Evolutionary conservation across 2,113 vertebrate species (phyloP).

Genomic region (Paraplagusia blochii): DNA sequence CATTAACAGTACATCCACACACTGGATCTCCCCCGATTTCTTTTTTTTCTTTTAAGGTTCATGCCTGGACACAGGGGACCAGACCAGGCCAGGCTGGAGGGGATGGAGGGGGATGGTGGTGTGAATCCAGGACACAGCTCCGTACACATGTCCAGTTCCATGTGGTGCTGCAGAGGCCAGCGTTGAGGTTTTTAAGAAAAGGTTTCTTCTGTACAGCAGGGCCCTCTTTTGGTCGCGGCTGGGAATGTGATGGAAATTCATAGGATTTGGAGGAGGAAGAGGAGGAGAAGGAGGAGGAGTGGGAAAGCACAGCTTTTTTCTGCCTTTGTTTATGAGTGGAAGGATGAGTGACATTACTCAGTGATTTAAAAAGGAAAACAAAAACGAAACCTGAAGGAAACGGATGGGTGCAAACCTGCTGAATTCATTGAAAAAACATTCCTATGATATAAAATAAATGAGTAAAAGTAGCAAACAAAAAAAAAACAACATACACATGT

Average conservation of each 20-base stretch:
- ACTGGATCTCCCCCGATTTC: constrained; percentile 36
- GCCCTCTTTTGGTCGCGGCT: constrained; percentile 67
- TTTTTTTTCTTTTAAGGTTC: constrained; percentile 45
- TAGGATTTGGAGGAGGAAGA: constrained; percentile 28
- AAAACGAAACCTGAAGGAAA: constrained; percentile 35
- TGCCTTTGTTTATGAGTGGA: constrained; percentile 39
- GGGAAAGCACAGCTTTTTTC: constrained; percentile 48
- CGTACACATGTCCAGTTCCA: constrained; percentile 63
- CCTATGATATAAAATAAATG: constrained; percentile 63
- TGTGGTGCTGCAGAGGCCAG: constrained; percentile 55
- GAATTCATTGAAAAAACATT: constrained; percentile 45
- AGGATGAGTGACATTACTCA: constrained; percentile 22
- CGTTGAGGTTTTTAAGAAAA: constrained; percentile 65
- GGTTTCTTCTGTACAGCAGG: constrained; percentile 65
- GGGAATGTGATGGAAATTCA: constrained; percentile 65
- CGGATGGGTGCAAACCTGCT: constrained; percentile 63
- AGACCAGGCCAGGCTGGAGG: constrained; percentile 34
- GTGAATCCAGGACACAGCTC: constrained; percentile 57
- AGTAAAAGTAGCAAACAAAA: constrained; percentile 66
- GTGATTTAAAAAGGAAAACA: constrained; percentile 35
- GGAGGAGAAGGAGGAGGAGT: constrained; percentile 22
- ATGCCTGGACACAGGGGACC: constrained; percentile 34
- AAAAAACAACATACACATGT: constrained; percentile 61
- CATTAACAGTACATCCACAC: constrained; percentile 69
- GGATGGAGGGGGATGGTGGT: constrained; percentile 25